These are phyloP conservation scores for Eulemur macaco DNA, from an alignment of 2,113 vertebrate genomes.

Conservation along the genomic window DNA sequence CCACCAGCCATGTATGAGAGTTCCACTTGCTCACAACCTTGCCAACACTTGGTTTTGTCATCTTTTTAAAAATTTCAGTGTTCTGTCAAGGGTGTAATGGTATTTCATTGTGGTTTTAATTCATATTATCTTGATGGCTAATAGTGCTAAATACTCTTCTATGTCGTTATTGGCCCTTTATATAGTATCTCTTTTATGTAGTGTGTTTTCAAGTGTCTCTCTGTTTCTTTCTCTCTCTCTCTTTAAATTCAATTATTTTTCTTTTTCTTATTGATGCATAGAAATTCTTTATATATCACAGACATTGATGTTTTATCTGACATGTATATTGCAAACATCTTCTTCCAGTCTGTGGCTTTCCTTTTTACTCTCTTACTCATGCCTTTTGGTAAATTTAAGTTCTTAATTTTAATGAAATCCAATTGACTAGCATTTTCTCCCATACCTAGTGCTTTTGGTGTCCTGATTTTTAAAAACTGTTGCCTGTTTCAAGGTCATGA, in stretches of 20 bases:
- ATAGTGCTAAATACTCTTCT: background rate
- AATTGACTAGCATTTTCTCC: constrained; percentile 1
- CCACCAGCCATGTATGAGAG: background rate
- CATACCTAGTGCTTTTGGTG: background rate
- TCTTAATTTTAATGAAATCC: background rate
- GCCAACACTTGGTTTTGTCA: background rate
- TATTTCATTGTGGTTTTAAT: background rate
- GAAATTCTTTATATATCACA: background rate
- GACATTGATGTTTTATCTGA: background rate
- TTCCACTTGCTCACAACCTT: background rate
- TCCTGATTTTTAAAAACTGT: background rate
- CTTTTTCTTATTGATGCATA: background rate
- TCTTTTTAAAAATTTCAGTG: background rate
- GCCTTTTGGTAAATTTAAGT: background rate
- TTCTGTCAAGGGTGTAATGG: background rate
- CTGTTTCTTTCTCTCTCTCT: background rate
- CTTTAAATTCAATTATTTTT: background rate
- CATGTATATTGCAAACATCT: background rate
- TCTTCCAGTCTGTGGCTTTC: background rate
- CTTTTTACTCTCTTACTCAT: background rate
- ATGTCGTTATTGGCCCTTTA: background rate
- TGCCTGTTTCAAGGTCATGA: background rate
- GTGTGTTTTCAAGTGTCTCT: background rate
- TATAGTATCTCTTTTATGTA: background rate
- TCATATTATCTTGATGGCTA: background rate